These are phyloP conservation scores for Furcifer pardalis DNA, from an alignment of 2,797 vertebrate species.

Conservation along the genomic window DNA sequence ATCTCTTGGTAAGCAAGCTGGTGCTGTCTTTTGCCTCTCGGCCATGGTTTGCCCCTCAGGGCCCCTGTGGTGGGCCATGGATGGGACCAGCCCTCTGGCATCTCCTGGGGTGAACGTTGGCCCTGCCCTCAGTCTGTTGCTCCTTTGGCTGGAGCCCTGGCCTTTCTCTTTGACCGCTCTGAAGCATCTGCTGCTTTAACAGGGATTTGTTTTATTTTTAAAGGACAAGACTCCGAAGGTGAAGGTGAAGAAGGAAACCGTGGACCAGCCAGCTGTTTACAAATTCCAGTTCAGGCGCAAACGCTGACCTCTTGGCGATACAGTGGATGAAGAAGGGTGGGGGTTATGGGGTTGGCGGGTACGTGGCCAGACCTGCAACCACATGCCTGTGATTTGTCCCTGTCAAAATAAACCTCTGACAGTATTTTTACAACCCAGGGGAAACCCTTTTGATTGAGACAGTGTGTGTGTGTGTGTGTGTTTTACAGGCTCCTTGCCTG, in stretches of 20 bases:
- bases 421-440: too few relatives aligned
- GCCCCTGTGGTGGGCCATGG: too few relatives aligned
- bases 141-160: neutral
- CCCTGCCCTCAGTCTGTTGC: too few relatives aligned
- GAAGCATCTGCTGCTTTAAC: neutral
- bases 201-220: slow-evolving; percentile 26
- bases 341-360: neutral
- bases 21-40: neutral
- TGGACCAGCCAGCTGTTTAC: slow-evolving; percentile 86
- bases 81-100: too few relatives aligned
- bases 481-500: too few relatives aligned
- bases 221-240: slow-evolving; percentile 92
- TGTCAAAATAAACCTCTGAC: neutral
- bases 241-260: slow-evolving; percentile 90
- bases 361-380: neutral
- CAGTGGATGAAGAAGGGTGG: neutral
- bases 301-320: slow-evolving; percentile 69
- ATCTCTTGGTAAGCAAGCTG: slow-evolving; percentile 86
- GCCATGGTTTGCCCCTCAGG: slow-evolving; percentile 15
- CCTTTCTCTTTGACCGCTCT: neutral
- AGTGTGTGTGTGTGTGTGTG: too few relatives aligned
- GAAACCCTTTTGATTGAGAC: too few relatives aligned
- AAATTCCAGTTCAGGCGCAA: slow-evolving; percentile 91
- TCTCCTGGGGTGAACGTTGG: too few relatives aligned
- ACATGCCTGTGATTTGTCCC: neutral